phyloP scores from a whole-genome alignment of 1,140 invertebrate species.

The Panonychus citri region DNA sequence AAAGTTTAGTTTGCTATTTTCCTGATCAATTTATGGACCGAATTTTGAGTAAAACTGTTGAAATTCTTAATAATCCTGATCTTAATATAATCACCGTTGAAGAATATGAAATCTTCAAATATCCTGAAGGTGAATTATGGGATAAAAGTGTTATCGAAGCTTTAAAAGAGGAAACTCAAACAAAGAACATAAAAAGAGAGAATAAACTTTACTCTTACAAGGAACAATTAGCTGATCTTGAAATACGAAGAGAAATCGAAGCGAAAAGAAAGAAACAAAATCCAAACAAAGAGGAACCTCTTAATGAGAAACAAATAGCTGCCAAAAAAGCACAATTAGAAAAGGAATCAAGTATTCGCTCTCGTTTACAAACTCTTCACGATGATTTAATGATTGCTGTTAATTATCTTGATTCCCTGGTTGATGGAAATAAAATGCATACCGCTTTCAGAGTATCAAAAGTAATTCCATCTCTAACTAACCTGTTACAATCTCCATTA shows the following conservation, averaged over 20 bases:
- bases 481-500: slow-evolving; percentile 24
- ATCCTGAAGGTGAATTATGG: slow-evolving; percentile 66
- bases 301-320: slow-evolving; percentile 80
- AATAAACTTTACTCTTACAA: slow-evolving; percentile 92
- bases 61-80: slow-evolving; percentile 36
- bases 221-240: slow-evolving; percentile 82
- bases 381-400: slow-evolving; percentile 33
- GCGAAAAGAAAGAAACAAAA: slow-evolving; percentile 59
- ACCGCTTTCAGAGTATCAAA: slow-evolving; percentile 24
- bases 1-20: slow-evolving; percentile 33
- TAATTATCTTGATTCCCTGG: slow-evolving; percentile 35
- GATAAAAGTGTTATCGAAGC: slow-evolving; percentile 64
- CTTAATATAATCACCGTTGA: slow-evolving; percentile 50
- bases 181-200: slow-evolving; percentile 77
- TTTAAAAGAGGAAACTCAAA: slow-evolving; percentile 24
- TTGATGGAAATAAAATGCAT: slow-evolving; percentile 33
- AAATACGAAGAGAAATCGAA: slow-evolving; percentile 69
- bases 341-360: slow-evolving; percentile 54
- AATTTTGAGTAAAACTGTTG: slow-evolving; percentile 30
- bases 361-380: slow-evolving; percentile 36
- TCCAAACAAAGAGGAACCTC: slow-evolving; percentile 39
- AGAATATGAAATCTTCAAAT: slow-evolving; percentile 69
- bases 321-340: slow-evolving; percentile 57
- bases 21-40: slow-evolving; percentile 36
- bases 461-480: slow-evolving; percentile 17